Evolutionary conservation across 2,888 invertebrate genomes (phyloP).

Genomic region (Quadroppia sp.): DNA sequence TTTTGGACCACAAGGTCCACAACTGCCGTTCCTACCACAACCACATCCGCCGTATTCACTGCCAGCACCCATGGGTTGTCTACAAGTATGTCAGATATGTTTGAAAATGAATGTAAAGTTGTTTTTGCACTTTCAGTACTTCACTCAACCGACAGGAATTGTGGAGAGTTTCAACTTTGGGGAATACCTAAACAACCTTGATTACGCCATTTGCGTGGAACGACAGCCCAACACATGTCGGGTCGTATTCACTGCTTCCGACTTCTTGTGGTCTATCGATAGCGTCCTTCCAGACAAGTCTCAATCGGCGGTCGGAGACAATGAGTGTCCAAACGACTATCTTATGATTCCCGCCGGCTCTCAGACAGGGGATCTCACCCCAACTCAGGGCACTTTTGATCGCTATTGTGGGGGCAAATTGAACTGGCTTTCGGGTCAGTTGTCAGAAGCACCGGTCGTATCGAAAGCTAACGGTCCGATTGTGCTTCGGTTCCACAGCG

Average conservation of each 20-base stretch:
- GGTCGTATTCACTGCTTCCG: slow-evolving; percentile 38
- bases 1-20: background rate
- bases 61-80: slow-evolving; percentile 39
- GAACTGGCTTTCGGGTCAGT: slow-evolving; percentile 4
- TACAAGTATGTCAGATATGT: no score
- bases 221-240: slow-evolving; percentile 43
- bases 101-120: no score
- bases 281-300: background rate
- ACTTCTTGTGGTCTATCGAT: slow-evolving; percentile 30
- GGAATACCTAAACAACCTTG: slow-evolving; percentile 44
- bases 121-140: no score
- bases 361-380: slow-evolving; percentile 40
- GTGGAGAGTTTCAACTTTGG: slow-evolving; percentile 45
- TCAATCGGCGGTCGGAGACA: slow-evolving; percentile 40
- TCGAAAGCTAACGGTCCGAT: slow-evolving; percentile 43
- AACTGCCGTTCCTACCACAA: background rate
- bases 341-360: slow-evolving; percentile 42
- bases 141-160: slow-evolving; percentile 38
- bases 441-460: slow-evolving; percentile 25
- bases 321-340: slow-evolving; percentile 41
- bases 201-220: slow-evolving; percentile 45
- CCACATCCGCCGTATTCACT: slow-evolving; percentile 26
- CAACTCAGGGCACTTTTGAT: slow-evolving; percentile 41
- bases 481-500: slow-evolving; percentile 43
- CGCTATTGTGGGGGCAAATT: slow-evolving; percentile 44